Conservation (phyloP, 2,113 vertebrate genomes). For the Suncus etruscus region DNA sequence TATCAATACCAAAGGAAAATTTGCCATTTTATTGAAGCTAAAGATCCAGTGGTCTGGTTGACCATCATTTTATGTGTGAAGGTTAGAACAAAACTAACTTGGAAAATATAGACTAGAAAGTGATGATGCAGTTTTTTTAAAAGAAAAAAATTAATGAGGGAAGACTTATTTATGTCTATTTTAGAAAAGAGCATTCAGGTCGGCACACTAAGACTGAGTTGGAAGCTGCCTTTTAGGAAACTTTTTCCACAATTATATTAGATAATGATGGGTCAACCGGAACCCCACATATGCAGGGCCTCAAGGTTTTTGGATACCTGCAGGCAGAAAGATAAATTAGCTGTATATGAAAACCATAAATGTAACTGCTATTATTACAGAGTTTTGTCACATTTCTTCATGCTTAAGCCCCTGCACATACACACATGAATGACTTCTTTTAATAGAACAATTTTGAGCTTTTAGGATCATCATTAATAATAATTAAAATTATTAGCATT, state of each 20-base stretch:
- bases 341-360: too few species aligned
- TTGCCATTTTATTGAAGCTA: background rate
- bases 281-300: background rate
- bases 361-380: too few species aligned
- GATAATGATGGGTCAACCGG: background rate
- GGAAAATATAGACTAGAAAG: background rate
- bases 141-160: background rate
- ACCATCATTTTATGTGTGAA: background rate
- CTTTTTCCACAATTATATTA: background rate
- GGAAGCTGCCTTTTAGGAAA: constrained; percentile 32
- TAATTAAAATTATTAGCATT: too few species aligned
- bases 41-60: background rate
- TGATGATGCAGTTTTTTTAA: background rate
- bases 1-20: background rate
- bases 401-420: too few species aligned
- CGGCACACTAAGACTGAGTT: background rate
- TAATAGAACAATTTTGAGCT: too few species aligned
- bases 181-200: background rate
- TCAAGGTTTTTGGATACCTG: background rate
- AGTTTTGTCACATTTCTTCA: too few species aligned
- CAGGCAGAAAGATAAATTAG: too few species aligned
- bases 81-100: background rate
- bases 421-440: too few species aligned
- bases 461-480: too few species aligned
- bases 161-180: background rate